Conservation (phyloP, 2,888 invertebrate species). For the Anticlea derivata region DNA sequence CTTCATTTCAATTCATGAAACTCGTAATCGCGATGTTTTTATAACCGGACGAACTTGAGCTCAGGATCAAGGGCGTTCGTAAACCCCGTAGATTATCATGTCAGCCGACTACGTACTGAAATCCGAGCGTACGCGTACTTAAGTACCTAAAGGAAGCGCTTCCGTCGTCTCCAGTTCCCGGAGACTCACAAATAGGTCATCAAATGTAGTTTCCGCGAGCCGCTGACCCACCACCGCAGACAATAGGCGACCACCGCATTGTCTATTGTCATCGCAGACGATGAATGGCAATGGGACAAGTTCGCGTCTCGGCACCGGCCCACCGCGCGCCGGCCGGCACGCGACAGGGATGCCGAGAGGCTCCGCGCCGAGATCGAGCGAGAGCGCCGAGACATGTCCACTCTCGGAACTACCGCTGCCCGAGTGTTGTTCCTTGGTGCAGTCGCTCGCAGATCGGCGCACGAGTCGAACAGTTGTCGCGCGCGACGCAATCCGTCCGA, state of each 20-base stretch:
- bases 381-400: slow-evolving; percentile 51
- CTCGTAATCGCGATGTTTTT: slow-evolving; percentile 21
- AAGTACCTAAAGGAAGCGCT: slow-evolving; percentile 46
- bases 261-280: slow-evolving; percentile 69
- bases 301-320: slow-evolving; percentile 60
- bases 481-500: slow-evolving; percentile 41
- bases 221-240: slow-evolving; percentile 53
- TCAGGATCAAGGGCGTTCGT: slow-evolving; percentile 34
- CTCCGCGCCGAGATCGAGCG: slow-evolving; percentile 41
- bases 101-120: slow-evolving; percentile 21
- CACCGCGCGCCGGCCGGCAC: slow-evolving; percentile 41
- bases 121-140: slow-evolving; percentile 35
- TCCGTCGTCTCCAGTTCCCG: slow-evolving; percentile 54
- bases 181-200: slow-evolving; percentile 57
- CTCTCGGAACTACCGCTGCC: slow-evolving; percentile 73
- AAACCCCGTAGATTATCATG: slow-evolving; percentile 18
- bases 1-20: slow-evolving; percentile 9
- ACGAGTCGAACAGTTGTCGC: slow-evolving; percentile 56
- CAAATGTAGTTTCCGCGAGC: slow-evolving; percentile 60
- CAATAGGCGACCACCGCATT: slow-evolving; percentile 67
- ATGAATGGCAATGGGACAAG: slow-evolving; percentile 80
- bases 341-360: slow-evolving; percentile 48
- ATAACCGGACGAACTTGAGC: slow-evolving; percentile 32
- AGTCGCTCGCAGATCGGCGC: slow-evolving; percentile 66
- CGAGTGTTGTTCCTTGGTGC: slow-evolving; percentile 70